Evolutionary conservation across 2,888 invertebrate genomes (phyloP).

Genomic region (Helicoverpa assulta): DNA sequence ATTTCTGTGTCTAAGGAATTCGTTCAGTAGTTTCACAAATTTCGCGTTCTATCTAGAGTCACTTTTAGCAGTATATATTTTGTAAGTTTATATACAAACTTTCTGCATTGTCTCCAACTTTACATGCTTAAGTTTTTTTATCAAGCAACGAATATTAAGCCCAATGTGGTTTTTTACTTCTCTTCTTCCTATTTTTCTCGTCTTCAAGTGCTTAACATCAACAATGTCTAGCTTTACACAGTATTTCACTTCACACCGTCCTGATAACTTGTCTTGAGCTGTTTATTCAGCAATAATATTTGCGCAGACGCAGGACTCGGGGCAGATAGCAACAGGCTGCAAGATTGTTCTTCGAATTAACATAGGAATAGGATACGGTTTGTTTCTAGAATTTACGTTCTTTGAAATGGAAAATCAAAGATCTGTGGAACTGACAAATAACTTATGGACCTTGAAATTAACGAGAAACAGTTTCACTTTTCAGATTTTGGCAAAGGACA

Average conservation of each 20-base stretch:
- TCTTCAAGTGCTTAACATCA: not conserved
- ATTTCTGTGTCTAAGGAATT: too few species aligned
- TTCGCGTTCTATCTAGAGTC: too few species aligned
- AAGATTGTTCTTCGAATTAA: conserved; percentile 62
- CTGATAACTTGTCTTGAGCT: conserved; percentile 28
- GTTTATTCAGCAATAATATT: conserved; percentile 62
- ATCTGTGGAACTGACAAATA: not conserved
- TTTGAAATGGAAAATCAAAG: not conserved
- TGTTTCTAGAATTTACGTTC: conserved; percentile 19
- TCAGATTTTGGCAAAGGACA: too few species aligned
- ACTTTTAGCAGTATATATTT: too few species aligned
- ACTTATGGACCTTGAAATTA: not conserved
- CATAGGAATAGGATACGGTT: conserved; percentile 20
- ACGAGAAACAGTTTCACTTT: too few species aligned
- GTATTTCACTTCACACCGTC: conserved; percentile 50
- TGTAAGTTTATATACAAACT: not conserved
- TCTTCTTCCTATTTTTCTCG: not conserved
- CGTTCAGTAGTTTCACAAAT: too few species aligned
- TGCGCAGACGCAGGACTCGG: conserved; percentile 53
- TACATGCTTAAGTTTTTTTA: too few species aligned
- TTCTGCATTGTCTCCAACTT: not conserved
- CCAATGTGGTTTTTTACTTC: not conserved
- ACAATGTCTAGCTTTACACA: conserved; percentile 2
- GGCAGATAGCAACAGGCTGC: conserved; percentile 49
- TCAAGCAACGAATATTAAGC: not conserved